phyloP scores from a whole-genome alignment of 2,113 vertebrate genomes.

The Emydura subglobosa region DNA sequence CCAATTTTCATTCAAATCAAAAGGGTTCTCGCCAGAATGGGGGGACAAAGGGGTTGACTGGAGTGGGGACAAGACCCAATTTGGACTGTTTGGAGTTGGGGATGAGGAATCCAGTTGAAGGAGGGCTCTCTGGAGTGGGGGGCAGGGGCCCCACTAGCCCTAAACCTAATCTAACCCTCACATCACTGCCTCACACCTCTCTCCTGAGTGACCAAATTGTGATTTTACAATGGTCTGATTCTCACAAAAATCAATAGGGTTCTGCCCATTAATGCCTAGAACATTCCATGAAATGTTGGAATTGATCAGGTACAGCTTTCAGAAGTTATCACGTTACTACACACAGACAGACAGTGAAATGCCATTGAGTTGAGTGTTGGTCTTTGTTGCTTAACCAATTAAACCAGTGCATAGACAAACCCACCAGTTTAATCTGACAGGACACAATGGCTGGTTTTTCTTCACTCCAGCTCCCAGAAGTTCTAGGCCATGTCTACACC shows the following conservation, averaged over 20 bases:
- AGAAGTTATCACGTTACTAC: not conserved
- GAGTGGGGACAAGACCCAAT: not conserved
- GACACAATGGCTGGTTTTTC: not conserved
- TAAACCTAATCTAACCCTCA: not conserved
- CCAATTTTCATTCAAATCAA: no score
- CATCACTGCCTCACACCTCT: not conserved
- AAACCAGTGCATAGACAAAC: not conserved
- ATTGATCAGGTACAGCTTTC: not conserved
- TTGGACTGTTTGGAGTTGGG: not conserved
- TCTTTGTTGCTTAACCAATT: not conserved
- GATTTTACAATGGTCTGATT: not conserved
- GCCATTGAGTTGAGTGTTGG: not conserved
- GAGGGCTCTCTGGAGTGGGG: not conserved
- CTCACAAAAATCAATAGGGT: not conserved
- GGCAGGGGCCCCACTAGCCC: no score
- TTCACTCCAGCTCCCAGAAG: not conserved
- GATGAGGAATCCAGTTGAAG: no score
- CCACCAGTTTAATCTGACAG: not conserved
- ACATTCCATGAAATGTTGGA: not conserved
- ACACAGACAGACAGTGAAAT: not conserved
- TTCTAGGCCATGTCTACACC: not conserved
- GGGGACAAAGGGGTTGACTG: not conserved
- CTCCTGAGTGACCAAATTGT: not conserved
- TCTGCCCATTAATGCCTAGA: not conserved
- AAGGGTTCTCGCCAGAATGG: no score